Conservation (phyloP, 1,140 invertebrate genomes). For the Meloidogyne exigua region DNA sequence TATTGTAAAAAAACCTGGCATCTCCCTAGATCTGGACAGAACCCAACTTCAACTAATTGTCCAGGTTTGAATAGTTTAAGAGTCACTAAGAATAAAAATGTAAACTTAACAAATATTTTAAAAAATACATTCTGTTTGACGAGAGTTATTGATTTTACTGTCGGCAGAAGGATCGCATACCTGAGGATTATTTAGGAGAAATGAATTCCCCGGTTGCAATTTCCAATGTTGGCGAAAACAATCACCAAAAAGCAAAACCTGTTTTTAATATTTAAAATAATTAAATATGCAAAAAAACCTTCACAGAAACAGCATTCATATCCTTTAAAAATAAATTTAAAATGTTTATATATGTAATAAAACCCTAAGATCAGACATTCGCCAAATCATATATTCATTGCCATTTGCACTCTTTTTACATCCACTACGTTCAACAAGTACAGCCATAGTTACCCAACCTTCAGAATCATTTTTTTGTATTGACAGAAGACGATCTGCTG, state of each 20-base stretch:
- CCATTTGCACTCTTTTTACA: conserved; percentile 55
- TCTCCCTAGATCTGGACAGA: conserved; percentile 47
- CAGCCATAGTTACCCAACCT: conserved; percentile 54
- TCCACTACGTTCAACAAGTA: conserved; percentile 53
- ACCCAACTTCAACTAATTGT: conserved; percentile 54
- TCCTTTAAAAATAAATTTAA: background rate
- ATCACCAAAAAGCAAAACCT: conserved; percentile 60
- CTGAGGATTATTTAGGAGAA: conserved; percentile 35
- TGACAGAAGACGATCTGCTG: background rate
- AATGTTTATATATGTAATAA: background rate
- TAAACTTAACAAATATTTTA: background rate
- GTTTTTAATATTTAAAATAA: conserved; percentile 37
- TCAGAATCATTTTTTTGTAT: conserved; percentile 14
- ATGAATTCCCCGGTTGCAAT: conserved; percentile 44
- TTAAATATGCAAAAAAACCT: background rate
- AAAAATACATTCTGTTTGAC: background rate
- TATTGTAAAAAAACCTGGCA: conserved; percentile 35
- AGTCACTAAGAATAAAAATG: conserved; percentile 26
- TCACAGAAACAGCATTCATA: conserved; percentile 11
- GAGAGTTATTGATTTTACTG: conserved; percentile 1
- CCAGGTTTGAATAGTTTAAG: conserved; percentile 47
- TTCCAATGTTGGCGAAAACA: conserved; percentile 57
- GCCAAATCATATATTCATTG: conserved; percentile 62
- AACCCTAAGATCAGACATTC: conserved; percentile 33
- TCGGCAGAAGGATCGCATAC: conserved; percentile 19